Evolutionary conservation across 2,888 invertebrate species (phyloP).

Genomic region (Beris morrisii): DNA sequence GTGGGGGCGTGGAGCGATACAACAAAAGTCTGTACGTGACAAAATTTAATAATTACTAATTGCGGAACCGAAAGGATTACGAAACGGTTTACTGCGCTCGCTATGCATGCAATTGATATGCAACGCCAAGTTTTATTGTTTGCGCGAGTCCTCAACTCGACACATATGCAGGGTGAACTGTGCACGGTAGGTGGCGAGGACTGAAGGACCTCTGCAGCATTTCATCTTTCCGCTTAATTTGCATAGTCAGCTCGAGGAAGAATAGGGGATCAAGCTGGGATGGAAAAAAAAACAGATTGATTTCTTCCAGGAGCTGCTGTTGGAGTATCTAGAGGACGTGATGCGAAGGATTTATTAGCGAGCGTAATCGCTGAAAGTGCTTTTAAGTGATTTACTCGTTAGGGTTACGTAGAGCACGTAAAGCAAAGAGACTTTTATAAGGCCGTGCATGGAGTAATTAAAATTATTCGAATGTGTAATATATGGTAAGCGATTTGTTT

Average conservation of each 20-base stretch:
- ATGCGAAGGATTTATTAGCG: conserved; percentile 24
- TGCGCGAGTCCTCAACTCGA: conserved; percentile 16
- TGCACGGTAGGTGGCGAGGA: too few species aligned
- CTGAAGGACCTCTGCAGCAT: conserved; percentile 6
- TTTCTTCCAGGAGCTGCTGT: neutral
- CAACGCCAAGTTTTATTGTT: conserved; percentile 23
- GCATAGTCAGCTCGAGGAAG: conserved; percentile 23
- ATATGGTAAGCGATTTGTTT: too few species aligned
- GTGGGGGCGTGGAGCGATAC: conserved; percentile 3
- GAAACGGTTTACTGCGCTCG: too few species aligned
- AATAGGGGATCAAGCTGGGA: neutral
- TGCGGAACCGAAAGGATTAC: neutral
- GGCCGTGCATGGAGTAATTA: too few species aligned
- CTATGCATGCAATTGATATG: conserved; percentile 18
- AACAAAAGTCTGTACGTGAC: conserved; percentile 28
- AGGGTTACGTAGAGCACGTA: too few species aligned
- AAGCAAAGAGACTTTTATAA: too few species aligned
- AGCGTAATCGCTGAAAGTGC: conserved; percentile 9
- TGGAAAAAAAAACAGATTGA: conserved; percentile 20
- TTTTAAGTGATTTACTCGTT: conserved; percentile 17
- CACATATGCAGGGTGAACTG: conserved; percentile 1
- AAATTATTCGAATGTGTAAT: too few species aligned
- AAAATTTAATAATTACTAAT: conserved; percentile 26
- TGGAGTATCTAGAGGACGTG: conserved; percentile 9
- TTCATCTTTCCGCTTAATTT: conserved; percentile 23